Percentiles rank a stretch among this genome's conserved stretches.
phyloP scores from a whole-genome alignment of 1,140 invertebrate genomes.

The Euglossa dilemma region DNA sequence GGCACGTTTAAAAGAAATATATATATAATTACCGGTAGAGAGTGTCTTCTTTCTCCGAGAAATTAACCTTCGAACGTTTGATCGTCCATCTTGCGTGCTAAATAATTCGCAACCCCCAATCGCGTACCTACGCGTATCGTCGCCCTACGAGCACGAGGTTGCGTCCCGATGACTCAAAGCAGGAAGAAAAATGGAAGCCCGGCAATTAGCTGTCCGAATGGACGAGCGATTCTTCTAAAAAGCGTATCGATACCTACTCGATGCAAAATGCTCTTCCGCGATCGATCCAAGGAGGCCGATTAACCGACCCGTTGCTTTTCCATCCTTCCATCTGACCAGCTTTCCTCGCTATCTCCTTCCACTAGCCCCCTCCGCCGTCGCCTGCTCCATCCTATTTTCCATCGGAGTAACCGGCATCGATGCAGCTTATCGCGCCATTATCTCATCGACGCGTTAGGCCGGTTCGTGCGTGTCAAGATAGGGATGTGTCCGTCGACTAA shows the following conservation, averaged over 20 bases:
- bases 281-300: not conserved
- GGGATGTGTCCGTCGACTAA: constrained; percentile 56
- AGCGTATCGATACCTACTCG: not conserved
- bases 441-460: constrained; percentile 55
- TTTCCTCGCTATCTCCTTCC: not conserved
- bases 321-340: not conserved
- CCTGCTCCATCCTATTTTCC: not conserved
- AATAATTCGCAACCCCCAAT: no score
- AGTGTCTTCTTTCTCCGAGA: no score
- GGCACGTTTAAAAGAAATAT: no score
- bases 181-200: not conserved
- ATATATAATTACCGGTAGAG: no score
- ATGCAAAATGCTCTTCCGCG: not conserved
- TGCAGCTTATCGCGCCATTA: constrained; percentile 63
- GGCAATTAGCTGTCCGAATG: not conserved
- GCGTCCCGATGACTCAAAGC: not conserved
- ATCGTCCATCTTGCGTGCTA: no score
- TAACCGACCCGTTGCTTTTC: constrained; percentile 4
- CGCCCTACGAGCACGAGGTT: no score
- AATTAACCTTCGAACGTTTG: no score
- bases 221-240: not conserved
- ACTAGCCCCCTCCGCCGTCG: not conserved
- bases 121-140: no score
- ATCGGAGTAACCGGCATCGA: constrained; percentile 49
- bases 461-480: constrained; percentile 62